phyloP scores from a whole-genome alignment of 2,113 vertebrate genomes.

The Carassius carassius region DNA sequence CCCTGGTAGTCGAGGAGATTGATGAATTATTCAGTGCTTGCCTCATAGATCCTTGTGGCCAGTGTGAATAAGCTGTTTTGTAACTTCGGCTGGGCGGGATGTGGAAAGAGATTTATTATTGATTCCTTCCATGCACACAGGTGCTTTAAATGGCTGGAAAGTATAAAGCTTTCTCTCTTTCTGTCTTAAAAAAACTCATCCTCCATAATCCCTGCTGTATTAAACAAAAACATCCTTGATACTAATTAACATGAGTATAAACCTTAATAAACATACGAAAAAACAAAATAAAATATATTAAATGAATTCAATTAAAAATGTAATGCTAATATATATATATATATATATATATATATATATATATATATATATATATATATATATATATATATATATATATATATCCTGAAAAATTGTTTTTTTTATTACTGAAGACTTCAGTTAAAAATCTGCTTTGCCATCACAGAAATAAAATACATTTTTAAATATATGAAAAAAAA shows the following conservation, averaged over 20 bases:
- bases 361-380: no score
- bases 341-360: no score
- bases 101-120: constrained; percentile 20
- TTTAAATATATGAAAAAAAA: no score
- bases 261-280: not conserved
- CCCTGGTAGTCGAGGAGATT: constrained; percentile 1
- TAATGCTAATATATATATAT: no score
- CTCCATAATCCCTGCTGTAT: not conserved
- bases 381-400: no score
- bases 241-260: not conserved
- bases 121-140: not conserved
- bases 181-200: not conserved
- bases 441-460: no score
- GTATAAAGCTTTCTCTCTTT: not conserved
- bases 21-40: constrained; percentile 30
- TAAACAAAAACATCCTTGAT: not conserved
- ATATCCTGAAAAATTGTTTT: no score
- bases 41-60: not conserved
- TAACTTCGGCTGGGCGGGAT: not conserved
- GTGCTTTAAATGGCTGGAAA: not conserved
- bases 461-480: no score
- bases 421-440: no score
- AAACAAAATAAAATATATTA: not conserved
- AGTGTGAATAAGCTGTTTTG: constrained; percentile 23
- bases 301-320: not conserved